These are phyloP conservation scores for Mystacornis crossleyi DNA, from an alignment of 2,113 vertebrate species.

Conservation along the genomic window DNA sequence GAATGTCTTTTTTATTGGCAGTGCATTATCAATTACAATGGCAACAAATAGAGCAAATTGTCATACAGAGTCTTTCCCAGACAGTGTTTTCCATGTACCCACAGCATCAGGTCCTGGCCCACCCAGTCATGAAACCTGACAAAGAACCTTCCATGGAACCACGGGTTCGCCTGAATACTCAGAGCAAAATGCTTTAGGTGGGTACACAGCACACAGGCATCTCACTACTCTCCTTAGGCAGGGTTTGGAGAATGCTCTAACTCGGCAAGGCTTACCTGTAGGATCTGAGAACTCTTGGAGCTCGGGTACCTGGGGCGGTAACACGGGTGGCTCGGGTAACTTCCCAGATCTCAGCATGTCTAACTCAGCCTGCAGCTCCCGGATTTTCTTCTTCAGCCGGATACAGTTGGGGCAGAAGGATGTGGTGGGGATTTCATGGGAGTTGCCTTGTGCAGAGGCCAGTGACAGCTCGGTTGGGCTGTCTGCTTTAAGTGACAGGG, in stretches of 20 bases:
- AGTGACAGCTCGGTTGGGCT: constrained; percentile 79
- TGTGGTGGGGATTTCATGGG: constrained; percentile 84
- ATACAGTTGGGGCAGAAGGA: constrained; percentile 96
- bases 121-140: constrained; percentile 8
- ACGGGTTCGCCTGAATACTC: constrained; percentile 2
- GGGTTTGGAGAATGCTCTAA: constrained; percentile 50
- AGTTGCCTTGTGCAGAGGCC: constrained; percentile 63
- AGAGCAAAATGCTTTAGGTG: background rate
- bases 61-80: constrained; percentile 61
- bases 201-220: constrained; percentile 6
- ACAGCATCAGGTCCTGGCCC: constrained; percentile 4
- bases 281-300: constrained; percentile 86
- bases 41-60: constrained; percentile 36
- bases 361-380: constrained; percentile 92
- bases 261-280: constrained; percentile 81
- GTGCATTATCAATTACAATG: constrained; percentile 64
- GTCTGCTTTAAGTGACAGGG: constrained; percentile 80
- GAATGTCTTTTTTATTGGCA: constrained; percentile 78
- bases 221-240: constrained; percentile 57
- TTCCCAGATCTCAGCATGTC: constrained; percentile 85
- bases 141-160: background rate
- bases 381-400: constrained; percentile 89
- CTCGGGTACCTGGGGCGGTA: constrained; percentile 83
- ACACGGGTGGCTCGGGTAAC: constrained; percentile 60
- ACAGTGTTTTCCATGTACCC: constrained; percentile 15